These are phyloP conservation scores for Seira sanloemensis DNA, from an alignment of 2,888 invertebrate genomes.

Conservation along the genomic window DNA sequence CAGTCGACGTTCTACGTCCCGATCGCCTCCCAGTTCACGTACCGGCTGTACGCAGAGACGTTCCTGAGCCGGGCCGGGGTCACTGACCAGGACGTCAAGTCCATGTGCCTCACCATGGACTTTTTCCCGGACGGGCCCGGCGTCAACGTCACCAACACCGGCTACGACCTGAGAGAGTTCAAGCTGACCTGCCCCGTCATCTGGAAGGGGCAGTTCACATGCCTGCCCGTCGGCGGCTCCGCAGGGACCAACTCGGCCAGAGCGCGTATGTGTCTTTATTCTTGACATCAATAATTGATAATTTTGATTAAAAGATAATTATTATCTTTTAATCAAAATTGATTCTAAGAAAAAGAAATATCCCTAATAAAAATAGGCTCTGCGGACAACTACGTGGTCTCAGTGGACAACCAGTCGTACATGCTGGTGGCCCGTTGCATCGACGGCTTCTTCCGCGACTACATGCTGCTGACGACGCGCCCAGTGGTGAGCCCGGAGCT, in stretches of 20 bases:
- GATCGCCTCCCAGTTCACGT: conserved; percentile 39
- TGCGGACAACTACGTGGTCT: conserved; percentile 30
- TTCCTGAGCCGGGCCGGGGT: conserved; percentile 30
- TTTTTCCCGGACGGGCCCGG: conserved; percentile 30
- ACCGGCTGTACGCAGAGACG: conserved; percentile 34
- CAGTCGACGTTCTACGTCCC: conserved; percentile 51
- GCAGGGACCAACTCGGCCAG: conserved; percentile 36
- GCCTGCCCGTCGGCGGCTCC: conserved; percentile 36
- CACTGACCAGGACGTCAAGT: conserved; percentile 28
- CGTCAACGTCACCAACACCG: conserved; percentile 29
- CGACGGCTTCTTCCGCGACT: conserved; percentile 45
- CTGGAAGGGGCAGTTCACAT: conserved; percentile 26
- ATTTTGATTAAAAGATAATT: not conserved
- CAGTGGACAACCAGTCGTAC: conserved; percentile 36
- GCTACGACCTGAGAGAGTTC: conserved; percentile 46
- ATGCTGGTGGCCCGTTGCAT: conserved; percentile 39
- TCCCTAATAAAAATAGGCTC: no score
- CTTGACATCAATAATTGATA: not conserved
- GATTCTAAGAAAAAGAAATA: no score
- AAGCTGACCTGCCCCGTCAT: conserved; percentile 20
- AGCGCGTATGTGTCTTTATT: not conserved
- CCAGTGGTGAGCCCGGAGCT: conserved; percentile 36
- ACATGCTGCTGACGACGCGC: conserved; percentile 33
- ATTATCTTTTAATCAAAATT: no score
- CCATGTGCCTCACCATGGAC: conserved; percentile 44